A percentile compares a stretch with the other conserved stretches of the same genome.
Conservation (phyloP, 2,888 invertebrate species). For the Rhaphigaster nebulosa region DNA sequence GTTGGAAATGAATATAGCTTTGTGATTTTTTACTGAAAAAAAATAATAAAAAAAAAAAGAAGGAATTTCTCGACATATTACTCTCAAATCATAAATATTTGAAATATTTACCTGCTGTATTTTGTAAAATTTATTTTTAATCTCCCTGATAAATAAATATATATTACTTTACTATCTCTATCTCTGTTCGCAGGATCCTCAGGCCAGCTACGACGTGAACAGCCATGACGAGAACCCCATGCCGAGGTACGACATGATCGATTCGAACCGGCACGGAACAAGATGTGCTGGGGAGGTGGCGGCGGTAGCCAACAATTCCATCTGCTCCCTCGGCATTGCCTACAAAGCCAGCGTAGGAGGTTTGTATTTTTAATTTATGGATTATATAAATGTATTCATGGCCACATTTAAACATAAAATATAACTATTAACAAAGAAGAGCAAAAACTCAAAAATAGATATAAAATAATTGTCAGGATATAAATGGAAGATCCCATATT, state of each 20-base stretch:
- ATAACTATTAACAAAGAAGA: no score
- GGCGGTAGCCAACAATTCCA: conserved; percentile 94
- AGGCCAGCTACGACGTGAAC: conserved; percentile 97
- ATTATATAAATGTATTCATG: no score
- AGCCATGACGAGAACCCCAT: conserved; percentile 96
- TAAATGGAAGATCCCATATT: no score
- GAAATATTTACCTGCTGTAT: no score
- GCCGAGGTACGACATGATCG: conserved; percentile 96
- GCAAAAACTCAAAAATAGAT: no score
- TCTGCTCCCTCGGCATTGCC: conserved; percentile 97
- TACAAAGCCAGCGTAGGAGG: conserved; percentile 95
- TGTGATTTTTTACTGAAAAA: no score
- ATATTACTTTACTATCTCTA: conserved; percentile 53
- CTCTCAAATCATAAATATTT: no score
- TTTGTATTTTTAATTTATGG: conserved; percentile 68
- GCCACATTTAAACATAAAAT: no score
- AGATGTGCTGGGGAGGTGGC: conserved; percentile 98
- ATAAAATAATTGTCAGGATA: no score
- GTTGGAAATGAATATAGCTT: no score
- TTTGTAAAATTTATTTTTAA: neutral
- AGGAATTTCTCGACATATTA: no score
- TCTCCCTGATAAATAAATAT: neutral
- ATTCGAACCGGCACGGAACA: conserved; percentile 96
- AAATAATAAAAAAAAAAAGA: no score
- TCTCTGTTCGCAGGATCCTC: conserved; percentile 79